Conservation (phyloP, 2,888 invertebrate genomes). For the Hypsopygia costalis region DNA sequence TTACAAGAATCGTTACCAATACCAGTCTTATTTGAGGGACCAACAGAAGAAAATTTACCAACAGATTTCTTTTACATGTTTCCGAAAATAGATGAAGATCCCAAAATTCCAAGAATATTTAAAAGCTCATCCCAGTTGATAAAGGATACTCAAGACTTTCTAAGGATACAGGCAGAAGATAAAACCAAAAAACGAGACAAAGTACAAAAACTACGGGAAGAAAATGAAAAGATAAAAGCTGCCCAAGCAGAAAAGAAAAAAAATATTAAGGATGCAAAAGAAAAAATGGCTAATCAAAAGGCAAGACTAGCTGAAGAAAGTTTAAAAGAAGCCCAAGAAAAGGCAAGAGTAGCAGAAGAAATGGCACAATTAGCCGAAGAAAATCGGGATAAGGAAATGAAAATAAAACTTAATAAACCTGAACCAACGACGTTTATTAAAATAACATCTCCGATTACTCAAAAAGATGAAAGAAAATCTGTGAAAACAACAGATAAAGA, state of each 20-base stretch:
- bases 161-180: background rate
- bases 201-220: no score
- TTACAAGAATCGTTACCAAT: no score
- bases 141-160: background rate
- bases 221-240: no score
- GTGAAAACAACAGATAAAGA: no score
- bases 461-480: no score
- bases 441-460: no score
- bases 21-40: no score
- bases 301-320: background rate
- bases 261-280: background rate
- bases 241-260: no score
- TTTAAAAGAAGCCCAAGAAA: background rate
- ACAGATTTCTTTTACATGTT: background rate
- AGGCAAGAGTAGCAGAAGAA: background rate
- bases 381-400: no score
- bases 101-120: background rate
- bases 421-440: no score
- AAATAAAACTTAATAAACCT: no score
- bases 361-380: no score
- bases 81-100: background rate
- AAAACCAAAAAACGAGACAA: background rate
- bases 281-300: background rate
- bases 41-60: background rate
- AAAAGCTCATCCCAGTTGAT: background rate